Evolutionary conservation across 1,140 invertebrate genomes (phyloP), one percentile per base, ranked within the genome.

Genomic region (Drosophila baimaii): DNA sequence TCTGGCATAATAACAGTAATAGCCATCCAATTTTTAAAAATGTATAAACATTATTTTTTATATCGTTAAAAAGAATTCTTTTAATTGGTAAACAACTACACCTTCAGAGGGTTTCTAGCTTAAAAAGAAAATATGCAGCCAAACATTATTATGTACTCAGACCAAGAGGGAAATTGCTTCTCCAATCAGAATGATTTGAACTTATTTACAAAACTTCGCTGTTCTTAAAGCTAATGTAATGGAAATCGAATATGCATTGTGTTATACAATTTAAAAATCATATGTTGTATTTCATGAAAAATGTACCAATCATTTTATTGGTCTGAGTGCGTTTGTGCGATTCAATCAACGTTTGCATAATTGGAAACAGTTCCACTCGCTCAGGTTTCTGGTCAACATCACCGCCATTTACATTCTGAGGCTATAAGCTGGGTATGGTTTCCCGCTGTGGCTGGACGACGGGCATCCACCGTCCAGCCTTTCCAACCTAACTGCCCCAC

Each of bases 401-500:
- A n/a, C 52, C 52, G 31, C 52, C 52, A 41, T 55, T 55, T 39
- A 55, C 52, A 55, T 55, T 55, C 29, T 23, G 52, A 23, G 39
- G 52, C 19, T 21, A 41, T 54, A 56, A 56, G 23, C 54, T 41
- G 54, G 21, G 17, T 25, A 35, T 21, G 23, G 33, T 41, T 56
- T 41, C 23, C 35, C 54, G 21, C n/a, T 41, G 33, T 41, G 35
- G 54, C 31, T 56, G n/a, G 54, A 7, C 15, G 21, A 10, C 17
- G 39, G 39, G 12, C 33, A 37, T 57, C 17, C 54, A 13, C 15
- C 33, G 21, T 9, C 23, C 43, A 15, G 23, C 13, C 39, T 12
- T 17, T 13, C 10, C n/a, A 29, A 54, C 25, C 52, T 65, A 73
- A 66, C 72, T 61, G 63, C 41, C 59, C 64, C 66, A 70, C 27